A percentile compares a stretch with the other conserved stretches of the same genome.
Conservation (phyloP, 2,113 vertebrate species). For the Stercorarius parasiticus region DNA sequence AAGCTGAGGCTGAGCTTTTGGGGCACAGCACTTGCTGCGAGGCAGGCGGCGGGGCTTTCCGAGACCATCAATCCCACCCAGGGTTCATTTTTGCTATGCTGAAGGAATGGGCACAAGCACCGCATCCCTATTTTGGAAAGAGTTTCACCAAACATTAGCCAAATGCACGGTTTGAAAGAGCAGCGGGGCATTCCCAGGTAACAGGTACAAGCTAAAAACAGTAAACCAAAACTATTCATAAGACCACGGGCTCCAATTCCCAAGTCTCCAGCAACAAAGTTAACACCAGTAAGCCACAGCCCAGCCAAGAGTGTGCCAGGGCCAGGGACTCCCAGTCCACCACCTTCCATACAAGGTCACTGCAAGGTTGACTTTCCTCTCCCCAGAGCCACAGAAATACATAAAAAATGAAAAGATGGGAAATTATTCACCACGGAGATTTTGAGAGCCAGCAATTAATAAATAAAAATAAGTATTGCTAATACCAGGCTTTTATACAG, state of each 20-base stretch:
- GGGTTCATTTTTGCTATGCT: not conserved
- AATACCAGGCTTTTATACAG: not conserved
- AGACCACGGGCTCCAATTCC: not conserved
- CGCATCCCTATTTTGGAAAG: rapidly evolving
- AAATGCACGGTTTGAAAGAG: rapidly evolving
- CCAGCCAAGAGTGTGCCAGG: not conserved
- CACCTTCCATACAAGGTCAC: not conserved
- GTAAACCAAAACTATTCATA: not conserved
- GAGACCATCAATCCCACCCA: not conserved
- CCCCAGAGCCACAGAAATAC: not conserved
- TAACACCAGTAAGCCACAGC: not conserved
- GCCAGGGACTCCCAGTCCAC: not conserved
- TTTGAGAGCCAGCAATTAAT: constrained; percentile 37
- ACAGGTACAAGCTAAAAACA: not conserved
- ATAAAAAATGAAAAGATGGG: not conserved
- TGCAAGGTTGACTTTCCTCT: not conserved
- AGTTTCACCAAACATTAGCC: not conserved
- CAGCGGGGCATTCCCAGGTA: not conserved
- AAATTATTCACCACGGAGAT: constrained; percentile 41
- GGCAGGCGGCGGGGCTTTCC: rapidly evolving
- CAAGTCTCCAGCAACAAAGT: rapidly evolving
- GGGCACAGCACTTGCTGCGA: not conserved
- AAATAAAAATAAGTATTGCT: constrained; percentile 57
- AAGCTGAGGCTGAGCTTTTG: not conserved
- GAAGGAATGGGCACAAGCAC: not conserved